A percentile compares a stretch with the other conserved stretches of the same genome.
phyloP scores from a whole-genome alignment of 2,113 vertebrate species.

The Chrysemys picta region DNA sequence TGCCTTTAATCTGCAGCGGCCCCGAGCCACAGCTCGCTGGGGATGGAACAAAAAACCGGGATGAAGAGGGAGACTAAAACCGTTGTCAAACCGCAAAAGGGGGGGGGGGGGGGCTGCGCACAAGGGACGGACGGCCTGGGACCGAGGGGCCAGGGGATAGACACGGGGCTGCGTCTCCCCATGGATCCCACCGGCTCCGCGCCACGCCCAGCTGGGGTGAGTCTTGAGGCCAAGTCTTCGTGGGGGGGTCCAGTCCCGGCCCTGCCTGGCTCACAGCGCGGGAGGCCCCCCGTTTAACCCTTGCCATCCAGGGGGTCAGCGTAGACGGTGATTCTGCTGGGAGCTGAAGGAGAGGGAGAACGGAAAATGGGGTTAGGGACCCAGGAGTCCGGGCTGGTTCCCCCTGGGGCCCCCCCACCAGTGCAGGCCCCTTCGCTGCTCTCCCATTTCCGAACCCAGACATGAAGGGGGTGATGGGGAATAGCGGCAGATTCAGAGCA shows the following conservation, averaged over 20 bases:
- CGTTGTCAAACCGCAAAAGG: not conserved
- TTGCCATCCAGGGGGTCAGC: constrained; percentile 49
- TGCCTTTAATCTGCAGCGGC: not conserved
- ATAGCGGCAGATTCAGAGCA: too few relatives aligned
- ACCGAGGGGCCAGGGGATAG: too few relatives aligned
- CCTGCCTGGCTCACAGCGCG: not conserved
- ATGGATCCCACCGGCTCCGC: not conserved
- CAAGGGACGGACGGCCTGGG: too few relatives aligned
- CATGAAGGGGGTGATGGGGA: not conserved
- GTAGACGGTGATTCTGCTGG: constrained; percentile 41
- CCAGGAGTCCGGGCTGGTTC: not conserved
- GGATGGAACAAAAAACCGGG: not conserved
- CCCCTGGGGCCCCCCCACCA: too few relatives aligned
- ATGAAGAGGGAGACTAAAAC: not conserved
- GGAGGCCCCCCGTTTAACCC: constrained; percentile 12
- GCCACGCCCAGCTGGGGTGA: not conserved
- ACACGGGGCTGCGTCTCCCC: not conserved
- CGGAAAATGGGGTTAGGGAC: not conserved
- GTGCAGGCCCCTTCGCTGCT: too few relatives aligned
- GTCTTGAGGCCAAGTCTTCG: not conserved
- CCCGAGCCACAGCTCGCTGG: not conserved
- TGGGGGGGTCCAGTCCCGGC: not conserved
- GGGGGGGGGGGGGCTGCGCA: too few relatives aligned
- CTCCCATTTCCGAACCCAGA: not conserved
- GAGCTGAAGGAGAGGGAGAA: not conserved